A percentile compares a stretch with the other conserved stretches of the same genome.
Evolutionary conservation across 2,888 invertebrate genomes (phyloP).

Genomic region (Leptogaster cylindrica): DNA sequence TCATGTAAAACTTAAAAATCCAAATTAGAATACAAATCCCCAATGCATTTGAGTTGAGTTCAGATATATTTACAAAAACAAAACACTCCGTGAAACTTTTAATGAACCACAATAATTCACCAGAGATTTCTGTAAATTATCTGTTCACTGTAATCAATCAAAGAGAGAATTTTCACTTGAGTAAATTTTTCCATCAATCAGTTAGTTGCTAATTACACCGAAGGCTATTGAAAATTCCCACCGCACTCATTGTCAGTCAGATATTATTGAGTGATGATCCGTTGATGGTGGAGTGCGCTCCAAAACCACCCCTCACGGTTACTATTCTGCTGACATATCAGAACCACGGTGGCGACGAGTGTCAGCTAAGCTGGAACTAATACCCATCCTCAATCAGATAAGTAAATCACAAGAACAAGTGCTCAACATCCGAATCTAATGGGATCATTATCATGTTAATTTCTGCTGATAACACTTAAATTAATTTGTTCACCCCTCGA

Average conservation of each 20-base stretch:
- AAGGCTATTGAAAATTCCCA: slow-evolving; percentile 5
- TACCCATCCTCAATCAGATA: slow-evolving; percentile 32
- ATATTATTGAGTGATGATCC: too few species aligned
- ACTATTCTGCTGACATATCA: slow-evolving; percentile 34
- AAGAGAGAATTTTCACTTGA: not conserved
- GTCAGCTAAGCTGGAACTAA: slow-evolving; percentile 19
- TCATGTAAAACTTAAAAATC: too few species aligned
- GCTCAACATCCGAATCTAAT: slow-evolving; percentile 38
- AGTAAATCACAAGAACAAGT: slow-evolving; percentile 36
- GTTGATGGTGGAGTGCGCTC: not conserved
- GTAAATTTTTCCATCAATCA: slow-evolving; percentile 28
- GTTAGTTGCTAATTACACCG: slow-evolving; percentile 24
- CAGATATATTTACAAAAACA: too few species aligned
- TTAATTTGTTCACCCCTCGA: slow-evolving; percentile 33
- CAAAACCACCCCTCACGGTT: not conserved
- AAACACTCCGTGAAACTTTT: too few species aligned
- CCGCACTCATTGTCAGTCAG: too few species aligned
- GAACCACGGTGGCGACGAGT: slow-evolving; percentile 18
- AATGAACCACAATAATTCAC: too few species aligned
- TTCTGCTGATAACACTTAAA: slow-evolving; percentile 33
- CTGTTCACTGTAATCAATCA: not conserved
- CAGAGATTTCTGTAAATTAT: too few species aligned
- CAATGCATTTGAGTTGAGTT: too few species aligned
- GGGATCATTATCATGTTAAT: slow-evolving; percentile 41
- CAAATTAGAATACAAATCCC: too few species aligned